Base-by-base conservation (phyloP, 2,113 vertebrate species). In the Lipotes vexillifer region DNA sequence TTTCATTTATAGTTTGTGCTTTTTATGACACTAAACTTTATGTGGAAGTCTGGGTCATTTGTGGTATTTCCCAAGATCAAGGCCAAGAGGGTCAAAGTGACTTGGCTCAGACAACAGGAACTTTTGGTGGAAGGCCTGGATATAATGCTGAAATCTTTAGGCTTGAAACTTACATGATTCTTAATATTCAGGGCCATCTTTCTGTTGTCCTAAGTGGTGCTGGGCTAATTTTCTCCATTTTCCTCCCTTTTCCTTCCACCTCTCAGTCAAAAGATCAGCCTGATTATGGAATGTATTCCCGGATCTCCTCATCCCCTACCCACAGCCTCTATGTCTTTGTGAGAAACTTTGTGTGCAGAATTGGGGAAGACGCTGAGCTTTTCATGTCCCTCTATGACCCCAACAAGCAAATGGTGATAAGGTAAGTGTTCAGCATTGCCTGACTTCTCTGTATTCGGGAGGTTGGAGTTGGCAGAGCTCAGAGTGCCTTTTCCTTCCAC, bases 351-450 rank as follows among this genome's bases (percentile, higher is more conserved):
- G 99, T 99, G 27, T 99, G 99, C 97, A 99, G 99, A 65, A 99
- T 99, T 36, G 99, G 99, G 55, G 99, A 99, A 97, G 99, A 99
- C 93, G 99, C 99, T 0, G 99, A 99, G 75, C 99, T 99, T 96
- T 99, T 99, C 90, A 99, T 99, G 99, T 99, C 99, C 1, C 99
- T 99, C 0, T 99, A 99, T 0, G 99, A 99, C 94, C 99, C 99
- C 33, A 98, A 98, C 97, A 99, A 99, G 95, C 99, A 98, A 97
- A 96, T 66, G 46, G 98, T 99, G 91, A 99, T 99, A 98, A 99
- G 99, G 99, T 99, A 96, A 89, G 98, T 38, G 17, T 33, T 61
- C 27, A 2, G 18, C 9, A 2, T 38, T 33, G 9, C 36, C 57
- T 20, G 59, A 20, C 21, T 61, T 41, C 59, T 72, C 13, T 38